A percentile compares a stretch with the other conserved stretches of the same genome.
Conservation (phyloP, 2,888 invertebrate genomes). For the Polyommatus iphigenia region DNA sequence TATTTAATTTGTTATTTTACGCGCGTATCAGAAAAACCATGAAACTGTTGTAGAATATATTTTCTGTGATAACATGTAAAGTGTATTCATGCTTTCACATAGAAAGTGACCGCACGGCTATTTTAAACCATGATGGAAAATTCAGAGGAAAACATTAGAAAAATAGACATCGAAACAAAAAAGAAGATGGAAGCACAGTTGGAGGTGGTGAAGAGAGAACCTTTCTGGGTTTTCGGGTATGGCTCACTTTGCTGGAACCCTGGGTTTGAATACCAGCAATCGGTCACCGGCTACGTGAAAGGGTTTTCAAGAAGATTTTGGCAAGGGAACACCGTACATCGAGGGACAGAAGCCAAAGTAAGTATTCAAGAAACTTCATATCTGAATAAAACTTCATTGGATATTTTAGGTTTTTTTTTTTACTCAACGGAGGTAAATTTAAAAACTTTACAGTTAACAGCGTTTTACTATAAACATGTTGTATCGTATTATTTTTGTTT, state of each 20-base stretch:
- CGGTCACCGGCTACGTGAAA: slow-evolving; percentile 89
- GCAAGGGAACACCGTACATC: slow-evolving; percentile 93
- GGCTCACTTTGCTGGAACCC: slow-evolving; percentile 98
- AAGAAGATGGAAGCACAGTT: slow-evolving; percentile 21
- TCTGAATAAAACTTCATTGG: background rate
- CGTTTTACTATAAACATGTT: background rate
- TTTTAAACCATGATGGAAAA: slow-evolving; percentile 30
- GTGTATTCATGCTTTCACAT: slow-evolving; percentile 18
- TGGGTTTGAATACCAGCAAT: slow-evolving; percentile 91
- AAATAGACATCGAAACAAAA: slow-evolving; percentile 37
- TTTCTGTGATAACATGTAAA: slow-evolving; percentile 11
- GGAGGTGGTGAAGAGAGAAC: slow-evolving; percentile 60
- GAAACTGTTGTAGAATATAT: slow-evolving; percentile 13
- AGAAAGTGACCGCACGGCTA: background rate
- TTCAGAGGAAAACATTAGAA: slow-evolving; percentile 29
- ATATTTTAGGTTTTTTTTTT: background rate
- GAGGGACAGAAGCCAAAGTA: slow-evolving; percentile 88
- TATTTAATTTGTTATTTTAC: slow-evolving; percentile 20
- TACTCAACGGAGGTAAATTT: background rate
- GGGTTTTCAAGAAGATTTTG: slow-evolving; percentile 94
- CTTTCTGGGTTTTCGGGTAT: slow-evolving; percentile 96
- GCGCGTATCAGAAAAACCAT: slow-evolving; percentile 12
- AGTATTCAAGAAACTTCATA: slow-evolving; percentile 33
- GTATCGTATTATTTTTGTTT: background rate
- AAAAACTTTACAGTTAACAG: background rate